Conservation (phyloP, 2,888 invertebrate species). For the Pecten maximus region DNA sequence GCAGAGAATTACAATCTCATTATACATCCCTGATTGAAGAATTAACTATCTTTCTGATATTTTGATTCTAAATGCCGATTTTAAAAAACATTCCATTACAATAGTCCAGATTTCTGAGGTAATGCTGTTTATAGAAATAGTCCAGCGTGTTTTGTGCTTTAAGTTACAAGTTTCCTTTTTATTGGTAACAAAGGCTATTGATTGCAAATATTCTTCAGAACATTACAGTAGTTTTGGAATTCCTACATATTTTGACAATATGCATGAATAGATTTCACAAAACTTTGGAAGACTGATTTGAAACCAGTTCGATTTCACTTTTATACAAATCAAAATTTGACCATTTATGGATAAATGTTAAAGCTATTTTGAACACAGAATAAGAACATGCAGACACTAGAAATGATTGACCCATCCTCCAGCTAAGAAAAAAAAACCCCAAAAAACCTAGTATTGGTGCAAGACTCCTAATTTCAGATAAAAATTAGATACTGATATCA, state of each 20-base stretch:
- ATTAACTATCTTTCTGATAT: too few relatives aligned
- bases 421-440: too few relatives aligned
- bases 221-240: not conserved
- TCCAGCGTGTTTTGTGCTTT: not conserved
- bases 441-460: too few relatives aligned
- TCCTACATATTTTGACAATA: not conserved
- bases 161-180: not conserved
- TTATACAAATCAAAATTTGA: not conserved
- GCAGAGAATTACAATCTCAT: not conserved
- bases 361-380: slow-evolving; percentile 30
- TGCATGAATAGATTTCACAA: not conserved
- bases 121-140: not conserved
- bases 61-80: not conserved
- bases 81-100: not conserved
- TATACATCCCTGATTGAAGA: too few relatives aligned
- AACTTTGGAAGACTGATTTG: slow-evolving; percentile 1
- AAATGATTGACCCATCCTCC: not conserved
- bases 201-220: not conserved
- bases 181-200: not conserved
- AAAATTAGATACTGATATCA: too few relatives aligned
- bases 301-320: not conserved
- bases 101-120: not conserved
- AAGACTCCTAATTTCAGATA: too few relatives aligned
- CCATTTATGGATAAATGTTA: slow-evolving; percentile 19
- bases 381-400: not conserved